These are phyloP conservation scores for Dendroctonus valens DNA, from an alignment of 1,140 invertebrate genomes.

Conservation along the genomic window DNA sequence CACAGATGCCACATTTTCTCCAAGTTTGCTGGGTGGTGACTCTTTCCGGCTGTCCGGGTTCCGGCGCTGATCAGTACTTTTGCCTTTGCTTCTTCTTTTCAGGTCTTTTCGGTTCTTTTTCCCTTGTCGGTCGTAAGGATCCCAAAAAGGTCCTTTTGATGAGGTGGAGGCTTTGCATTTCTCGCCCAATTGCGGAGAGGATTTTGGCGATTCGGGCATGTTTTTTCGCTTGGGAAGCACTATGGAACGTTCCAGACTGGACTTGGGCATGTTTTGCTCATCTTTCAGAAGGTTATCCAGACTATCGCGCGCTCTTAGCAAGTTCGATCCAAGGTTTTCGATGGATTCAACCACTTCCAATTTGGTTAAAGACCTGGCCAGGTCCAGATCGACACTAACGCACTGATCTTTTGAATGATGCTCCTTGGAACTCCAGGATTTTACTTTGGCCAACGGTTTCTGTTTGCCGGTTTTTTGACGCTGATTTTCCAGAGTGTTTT, in stretches of 20 bases:
- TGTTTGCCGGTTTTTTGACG: slow-evolving; percentile 22
- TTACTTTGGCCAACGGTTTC: slow-evolving; percentile 31
- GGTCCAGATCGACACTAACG: slow-evolving; percentile 18
- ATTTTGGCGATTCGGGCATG: slow-evolving; percentile 35
- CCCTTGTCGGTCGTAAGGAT: slow-evolving; percentile 36
- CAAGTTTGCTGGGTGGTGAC: not conserved
- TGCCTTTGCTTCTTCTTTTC: slow-evolving; percentile 33
- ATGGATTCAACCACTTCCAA: slow-evolving; percentile 29
- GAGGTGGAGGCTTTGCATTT: slow-evolving; percentile 26
- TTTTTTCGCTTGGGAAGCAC: slow-evolving; percentile 14
- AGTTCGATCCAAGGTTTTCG: slow-evolving; percentile 26
- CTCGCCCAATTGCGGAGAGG: slow-evolving; percentile 34
- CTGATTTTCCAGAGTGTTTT: slow-evolving; percentile 31
- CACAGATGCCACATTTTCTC: not conserved
- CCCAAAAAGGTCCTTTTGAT: slow-evolving; percentile 34
- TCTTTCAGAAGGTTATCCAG: slow-evolving; percentile 34
- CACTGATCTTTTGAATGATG: slow-evolving; percentile 15
- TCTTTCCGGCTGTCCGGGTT: slow-evolving; percentile 25
- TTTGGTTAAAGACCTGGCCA: slow-evolving; percentile 18
- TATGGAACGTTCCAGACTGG: slow-evolving; percentile 20
- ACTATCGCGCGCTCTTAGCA: slow-evolving; percentile 37
- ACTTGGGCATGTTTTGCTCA: slow-evolving; percentile 26
- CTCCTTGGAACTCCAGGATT: slow-evolving; percentile 38
- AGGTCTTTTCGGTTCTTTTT: slow-evolving; percentile 35
- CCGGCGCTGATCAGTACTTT: slow-evolving; percentile 25